Percentiles rank a stretch among this genome's conserved stretches.
Evolutionary conservation across 2,888 invertebrate species (phyloP).

Genomic region (Invenusta paracnida): DNA sequence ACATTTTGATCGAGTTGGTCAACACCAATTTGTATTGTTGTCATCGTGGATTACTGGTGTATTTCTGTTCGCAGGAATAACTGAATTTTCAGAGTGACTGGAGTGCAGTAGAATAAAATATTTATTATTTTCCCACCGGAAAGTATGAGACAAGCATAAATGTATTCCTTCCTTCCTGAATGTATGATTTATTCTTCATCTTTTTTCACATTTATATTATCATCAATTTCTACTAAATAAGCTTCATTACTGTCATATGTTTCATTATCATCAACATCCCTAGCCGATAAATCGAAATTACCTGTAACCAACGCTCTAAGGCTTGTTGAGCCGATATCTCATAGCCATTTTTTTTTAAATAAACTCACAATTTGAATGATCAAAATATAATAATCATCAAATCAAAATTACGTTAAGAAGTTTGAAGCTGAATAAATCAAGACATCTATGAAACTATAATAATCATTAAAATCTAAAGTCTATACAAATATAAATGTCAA

Average conservation of each 20-base stretch:
- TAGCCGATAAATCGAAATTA: no score
- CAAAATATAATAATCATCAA: no score
- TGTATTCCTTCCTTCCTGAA: background rate
- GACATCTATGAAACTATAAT: no score
- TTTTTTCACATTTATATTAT: background rate
- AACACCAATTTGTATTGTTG: background rate
- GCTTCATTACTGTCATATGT: background rate
- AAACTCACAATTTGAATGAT: no score
- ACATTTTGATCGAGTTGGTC: constrained; percentile 21
- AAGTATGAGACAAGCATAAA: background rate
- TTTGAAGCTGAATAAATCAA: no score
- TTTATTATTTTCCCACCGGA: background rate
- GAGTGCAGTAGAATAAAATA: background rate
- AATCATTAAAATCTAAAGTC: no score
- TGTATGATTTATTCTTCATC: background rate
- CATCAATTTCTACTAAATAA: background rate
- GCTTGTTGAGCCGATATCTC: no score
- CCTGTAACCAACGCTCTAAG: no score
- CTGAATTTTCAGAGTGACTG: background rate
- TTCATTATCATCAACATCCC: no score
- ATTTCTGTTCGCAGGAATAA: background rate
- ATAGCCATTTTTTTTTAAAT: no score
- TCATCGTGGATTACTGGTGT: background rate
- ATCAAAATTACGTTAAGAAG: no score
- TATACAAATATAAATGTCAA: no score